Evolutionary conservation across 2,113 vertebrate genomes (phyloP), one percentile per base, ranked within the genome.

Genomic region (Boleophthalmus pectinirostris): DNA sequence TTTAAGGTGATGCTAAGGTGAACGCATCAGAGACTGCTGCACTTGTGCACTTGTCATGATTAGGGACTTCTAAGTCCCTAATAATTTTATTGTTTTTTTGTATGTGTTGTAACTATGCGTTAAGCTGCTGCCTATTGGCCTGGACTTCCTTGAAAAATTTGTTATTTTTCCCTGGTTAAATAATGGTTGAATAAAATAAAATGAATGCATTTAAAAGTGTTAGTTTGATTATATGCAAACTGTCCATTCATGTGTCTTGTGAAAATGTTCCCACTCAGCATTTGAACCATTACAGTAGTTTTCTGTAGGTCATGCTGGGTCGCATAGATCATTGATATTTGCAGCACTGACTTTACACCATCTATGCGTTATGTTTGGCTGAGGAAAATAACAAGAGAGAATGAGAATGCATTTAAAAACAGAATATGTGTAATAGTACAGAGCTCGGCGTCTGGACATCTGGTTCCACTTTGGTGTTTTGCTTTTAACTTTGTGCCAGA

Each of bases 381-480:
- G 63, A 51, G 84, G 67, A n/a, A 24, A 89, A 75, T 61, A 33
- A 38, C 20, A 8, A 67, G 69, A 82, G 66, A 81, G 66, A 75
- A 35, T 24, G 65, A 79, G 81, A 73, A 83, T 82, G 69, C 77
- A 64, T 61, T 77, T 84, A 60, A 88, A 89, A 82, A 91, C 78
- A 86, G 81, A 69, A 73, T 74, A 75, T 71, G 46, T 38, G 74
- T 64, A 86, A 61, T 61, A 76, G 75, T 8, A 38, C 81, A 43
- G 78, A 82, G 68, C 76, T 81, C 78, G 83, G 29, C 46, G 69
- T 85, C 77, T 79, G 80, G 66, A 90, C 90, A 92, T 92, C 89
- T 93, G 91, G 89, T 91, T 92, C 85, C 86, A 92, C 86, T 92
- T 92, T 87, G 75, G 82, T 87, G 76, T 82, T 61, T 87, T 82